Conservation (phyloP, 2,888 invertebrate genomes). For the Eupithecia subumbrata region DNA sequence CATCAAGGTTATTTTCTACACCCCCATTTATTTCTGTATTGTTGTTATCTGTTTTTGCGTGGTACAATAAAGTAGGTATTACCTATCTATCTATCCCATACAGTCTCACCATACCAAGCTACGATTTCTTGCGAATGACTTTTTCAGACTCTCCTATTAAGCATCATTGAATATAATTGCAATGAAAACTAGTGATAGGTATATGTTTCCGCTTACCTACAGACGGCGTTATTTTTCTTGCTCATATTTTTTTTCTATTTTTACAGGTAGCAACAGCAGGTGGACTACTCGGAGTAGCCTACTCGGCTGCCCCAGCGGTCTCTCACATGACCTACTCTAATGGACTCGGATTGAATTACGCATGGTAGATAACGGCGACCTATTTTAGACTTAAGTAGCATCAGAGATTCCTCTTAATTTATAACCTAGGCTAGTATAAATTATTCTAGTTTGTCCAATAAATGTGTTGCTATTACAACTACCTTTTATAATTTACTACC, state of each 20-base stretch:
- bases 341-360: conserved; percentile 82
- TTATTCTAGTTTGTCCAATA: conserved; percentile 48
- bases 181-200: too few species aligned
- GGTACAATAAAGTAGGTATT: too few species aligned
- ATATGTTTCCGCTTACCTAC: neutral
- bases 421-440: conserved; percentile 71
- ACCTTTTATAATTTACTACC: neutral
- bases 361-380: conserved; percentile 69
- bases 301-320: conserved; percentile 85
- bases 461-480: conserved; percentile 1
- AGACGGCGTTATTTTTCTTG: neutral
- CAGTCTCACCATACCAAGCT: too few species aligned
- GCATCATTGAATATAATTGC: too few species aligned
- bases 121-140: too few species aligned
- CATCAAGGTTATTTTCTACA: too few species aligned
- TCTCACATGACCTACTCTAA: conserved; percentile 85
- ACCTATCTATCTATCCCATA: too few species aligned
- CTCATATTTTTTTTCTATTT: neutral
- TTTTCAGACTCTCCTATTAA: too few species aligned
- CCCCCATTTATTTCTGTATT: too few species aligned
- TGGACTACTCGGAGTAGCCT: conserved; percentile 84
- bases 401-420: conserved; percentile 77
- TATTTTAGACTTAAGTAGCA: conserved; percentile 25
- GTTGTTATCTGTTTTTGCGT: too few species aligned
- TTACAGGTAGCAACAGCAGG: conserved; percentile 77